Evolutionary conservation across 2,113 vertebrate genomes (phyloP).

Genomic region (Isichthys henryi): DNA sequence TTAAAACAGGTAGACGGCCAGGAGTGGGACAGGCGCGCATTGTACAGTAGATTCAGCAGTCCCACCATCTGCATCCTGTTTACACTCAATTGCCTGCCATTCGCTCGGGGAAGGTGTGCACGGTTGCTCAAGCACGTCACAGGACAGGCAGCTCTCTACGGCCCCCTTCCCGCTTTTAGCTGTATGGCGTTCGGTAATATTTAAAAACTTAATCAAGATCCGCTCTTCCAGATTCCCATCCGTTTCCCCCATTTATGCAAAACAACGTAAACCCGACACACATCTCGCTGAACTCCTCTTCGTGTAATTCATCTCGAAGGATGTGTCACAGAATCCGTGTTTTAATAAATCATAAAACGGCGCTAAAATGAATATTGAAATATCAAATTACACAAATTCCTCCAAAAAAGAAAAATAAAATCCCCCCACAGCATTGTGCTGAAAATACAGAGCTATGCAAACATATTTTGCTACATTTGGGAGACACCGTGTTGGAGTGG

Average conservation of each 20-base stretch:
- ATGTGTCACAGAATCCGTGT: background rate
- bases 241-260: background rate
- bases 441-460: background rate
- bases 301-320: background rate
- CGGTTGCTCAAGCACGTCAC: background rate
- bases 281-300: background rate
- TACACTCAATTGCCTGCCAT: constrained; percentile 9
- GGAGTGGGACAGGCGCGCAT: background rate
- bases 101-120: background rate
- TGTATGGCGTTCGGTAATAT: background rate
- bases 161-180: background rate
- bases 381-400: background rate
- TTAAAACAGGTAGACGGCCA: constrained; percentile 12
- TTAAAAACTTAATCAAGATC: background rate
- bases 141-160: background rate
- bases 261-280: background rate
- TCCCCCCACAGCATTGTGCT: background rate
- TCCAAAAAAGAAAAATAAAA: background rate
- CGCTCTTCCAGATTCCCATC: background rate
- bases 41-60: background rate
- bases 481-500: background rate
- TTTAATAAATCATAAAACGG: background rate
- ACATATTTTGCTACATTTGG: background rate
- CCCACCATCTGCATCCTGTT: background rate
- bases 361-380: background rate